Evolutionary conservation across 2,888 invertebrate species (phyloP), one percentile per base, ranked within the genome.

Genomic region (Neoascia interrupta): DNA sequence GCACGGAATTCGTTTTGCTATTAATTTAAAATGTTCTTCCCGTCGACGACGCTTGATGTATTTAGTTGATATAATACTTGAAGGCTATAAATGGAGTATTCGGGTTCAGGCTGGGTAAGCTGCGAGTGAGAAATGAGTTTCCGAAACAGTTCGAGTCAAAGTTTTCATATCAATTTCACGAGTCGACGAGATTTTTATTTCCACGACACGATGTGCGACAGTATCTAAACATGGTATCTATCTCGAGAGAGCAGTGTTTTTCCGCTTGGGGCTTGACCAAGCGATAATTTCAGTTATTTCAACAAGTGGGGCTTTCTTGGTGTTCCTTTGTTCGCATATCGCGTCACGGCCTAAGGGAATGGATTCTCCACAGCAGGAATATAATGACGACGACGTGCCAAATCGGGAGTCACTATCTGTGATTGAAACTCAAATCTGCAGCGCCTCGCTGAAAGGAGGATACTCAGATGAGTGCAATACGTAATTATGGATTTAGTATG

Each of bases 201-300:
- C 37, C 10, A 45, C 21, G 18, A 16, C 21, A 6, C n/a, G n/a
- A n/a, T n/a, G n/a, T 21, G 4, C 21, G 19, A 15, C 54, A 3
- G 45, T 64, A 60, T 72, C 53, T 58, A 45, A 37, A 58, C 34
- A 45, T 60, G 45, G 31, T 51, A 64, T 49, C 58, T 36, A 36
- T 49, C n/a, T 16, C 26, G 26, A 15, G n/a, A 21, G 18, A 31
- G 18, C 18, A n/a, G n/a, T n/a, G n/a, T n/a, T n/a, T n/a, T n/a
- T n/a, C n/a, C n/a, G 36, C 54, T 37, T 13, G 16, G 37, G 58
- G 64, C 53, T 41, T 68, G 49, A 43, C 73, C 61, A 56, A 73
- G 61, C 68, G 79, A 79, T 73, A 73, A 79, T 73, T 66, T 60
- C 37, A 73, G 61, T 73, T 64, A 72, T 76, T 60, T 60, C 18